Base-by-base conservation (phyloP, 1,140 invertebrate species). In the Sarcophaga peregrina region DNA sequence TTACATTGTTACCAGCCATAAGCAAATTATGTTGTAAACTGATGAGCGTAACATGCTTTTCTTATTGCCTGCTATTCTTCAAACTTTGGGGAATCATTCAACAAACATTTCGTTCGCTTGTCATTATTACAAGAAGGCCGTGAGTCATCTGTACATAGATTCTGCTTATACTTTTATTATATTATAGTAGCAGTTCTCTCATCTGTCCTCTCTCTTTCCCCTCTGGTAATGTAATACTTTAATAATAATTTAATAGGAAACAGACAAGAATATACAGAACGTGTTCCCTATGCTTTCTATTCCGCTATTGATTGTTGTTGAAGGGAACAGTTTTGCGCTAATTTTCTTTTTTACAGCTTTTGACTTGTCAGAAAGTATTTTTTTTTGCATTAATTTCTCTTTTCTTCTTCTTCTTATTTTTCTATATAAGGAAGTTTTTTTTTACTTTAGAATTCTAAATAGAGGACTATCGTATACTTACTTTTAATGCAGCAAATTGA, bases 11-110 rank as follows among this genome's bases (percentile, higher is more conserved):
- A 13, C 15, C 11, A 15, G 54, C 15, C 54, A 58, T 58, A 58
- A 58, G 54, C 54, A 58, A 58, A 58, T 58, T 58, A 58, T 58
- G 13, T 58, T 58, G 54, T 58, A 58, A 58, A 58, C 54, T 58
- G 54, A 58, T 58, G 54, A n/a, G 54, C 15, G 54, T n/a, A 58
- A 58, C 52, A 58, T 58, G 54, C 54, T 11, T 58, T 58, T 13
- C 54, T 58, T 58, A 58, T 58, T n/a, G 54, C 54, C n/a, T 58
- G 13, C n/a, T 58, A 58, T 58, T 58, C 54, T 13, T 58, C 54
- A 13, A 58, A 58, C 54, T 58, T 58, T n/a, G 15, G 54, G 54
- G 54, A 58, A 58, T 58, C 54, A 58, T 58, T 58, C n/a, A 58
- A 58, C 15, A 15, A 58, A 58, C 13, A 15, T 58, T 58, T n/a